Evolutionary conservation across 64 coral and sea anemone species (phyloP).

Genomic region (Porites lutea): DNA sequence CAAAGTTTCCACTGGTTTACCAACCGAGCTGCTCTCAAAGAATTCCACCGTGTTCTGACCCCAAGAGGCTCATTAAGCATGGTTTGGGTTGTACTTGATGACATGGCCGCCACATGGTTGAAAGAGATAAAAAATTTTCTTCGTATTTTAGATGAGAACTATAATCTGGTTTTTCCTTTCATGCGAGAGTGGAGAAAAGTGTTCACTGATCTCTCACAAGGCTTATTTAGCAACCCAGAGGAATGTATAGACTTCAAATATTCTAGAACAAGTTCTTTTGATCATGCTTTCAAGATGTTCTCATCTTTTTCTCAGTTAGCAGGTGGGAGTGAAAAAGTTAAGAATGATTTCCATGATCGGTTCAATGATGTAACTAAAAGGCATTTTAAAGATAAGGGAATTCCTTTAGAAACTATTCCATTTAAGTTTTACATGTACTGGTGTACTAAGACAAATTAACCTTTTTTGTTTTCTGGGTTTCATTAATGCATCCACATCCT

Average conservation of each 20-base stretch:
- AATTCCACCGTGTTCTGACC: constrained; percentile 83
- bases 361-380: constrained; percentile 8
- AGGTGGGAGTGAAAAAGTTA: not conserved
- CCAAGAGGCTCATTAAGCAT: constrained; percentile 69
- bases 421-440: constrained; percentile 31
- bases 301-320: not conserved
- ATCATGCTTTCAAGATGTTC: constrained; percentile 3
- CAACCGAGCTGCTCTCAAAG: constrained; percentile 61
- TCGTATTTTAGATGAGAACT: not conserved
- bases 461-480: too few species aligned
- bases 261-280: not conserved
- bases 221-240: constrained; percentile 1
- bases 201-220: not conserved
- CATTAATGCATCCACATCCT: too few species aligned
- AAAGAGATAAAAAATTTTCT: not conserved
- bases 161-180: not conserved
- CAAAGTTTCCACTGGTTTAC: constrained; percentile 88
- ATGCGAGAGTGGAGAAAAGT: not conserved
- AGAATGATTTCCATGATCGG: not conserved
- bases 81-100: constrained; percentile 47
- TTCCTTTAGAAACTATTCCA: not conserved
- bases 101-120: not conserved
- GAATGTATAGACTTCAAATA: not conserved
- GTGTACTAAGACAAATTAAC: not conserved
- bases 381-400: constrained; percentile 15